These are phyloP conservation scores for Wiebesia pumilae DNA, from an alignment of 1,140 invertebrate species.

Conservation along the genomic window DNA sequence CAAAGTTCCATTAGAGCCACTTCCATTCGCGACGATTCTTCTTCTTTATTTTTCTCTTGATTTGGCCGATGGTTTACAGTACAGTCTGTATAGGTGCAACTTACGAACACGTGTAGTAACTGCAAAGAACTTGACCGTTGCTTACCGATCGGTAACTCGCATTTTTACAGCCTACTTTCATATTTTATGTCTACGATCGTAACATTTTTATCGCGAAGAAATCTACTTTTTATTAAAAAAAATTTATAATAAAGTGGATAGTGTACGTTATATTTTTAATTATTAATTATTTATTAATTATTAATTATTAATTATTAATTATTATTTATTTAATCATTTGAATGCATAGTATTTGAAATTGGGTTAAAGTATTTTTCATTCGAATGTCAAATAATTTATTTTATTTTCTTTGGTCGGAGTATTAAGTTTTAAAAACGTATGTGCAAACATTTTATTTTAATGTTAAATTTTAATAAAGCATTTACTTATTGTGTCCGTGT, in stretches of 20 bases:
- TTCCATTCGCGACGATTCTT: neutral
- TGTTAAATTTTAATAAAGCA: neutral
- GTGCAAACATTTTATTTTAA: neutral
- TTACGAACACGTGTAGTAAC: neutral
- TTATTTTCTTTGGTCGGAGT: too few species aligned
- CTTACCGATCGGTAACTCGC: neutral
- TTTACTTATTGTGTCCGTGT: neutral
- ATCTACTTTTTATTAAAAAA: neutral
- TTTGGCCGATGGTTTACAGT: neutral
- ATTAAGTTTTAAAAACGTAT: too few species aligned
- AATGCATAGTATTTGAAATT: too few species aligned
- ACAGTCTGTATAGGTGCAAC: neutral
- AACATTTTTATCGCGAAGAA: neutral
- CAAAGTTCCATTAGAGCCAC: conserved; percentile 14
- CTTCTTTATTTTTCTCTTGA: neutral
- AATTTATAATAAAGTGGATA: too few species aligned
- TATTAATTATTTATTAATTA: too few species aligned
- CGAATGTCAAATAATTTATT: too few species aligned
- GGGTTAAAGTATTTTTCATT: too few species aligned
- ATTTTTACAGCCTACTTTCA: neutral
- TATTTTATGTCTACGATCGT: neutral
- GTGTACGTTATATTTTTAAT: too few species aligned
- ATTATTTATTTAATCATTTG: too few species aligned
- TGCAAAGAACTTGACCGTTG: neutral
- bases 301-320: too few species aligned